Evolutionary conservation across 2,888 invertebrate genomes (phyloP).

Genomic region (Xiphydria camelus): DNA sequence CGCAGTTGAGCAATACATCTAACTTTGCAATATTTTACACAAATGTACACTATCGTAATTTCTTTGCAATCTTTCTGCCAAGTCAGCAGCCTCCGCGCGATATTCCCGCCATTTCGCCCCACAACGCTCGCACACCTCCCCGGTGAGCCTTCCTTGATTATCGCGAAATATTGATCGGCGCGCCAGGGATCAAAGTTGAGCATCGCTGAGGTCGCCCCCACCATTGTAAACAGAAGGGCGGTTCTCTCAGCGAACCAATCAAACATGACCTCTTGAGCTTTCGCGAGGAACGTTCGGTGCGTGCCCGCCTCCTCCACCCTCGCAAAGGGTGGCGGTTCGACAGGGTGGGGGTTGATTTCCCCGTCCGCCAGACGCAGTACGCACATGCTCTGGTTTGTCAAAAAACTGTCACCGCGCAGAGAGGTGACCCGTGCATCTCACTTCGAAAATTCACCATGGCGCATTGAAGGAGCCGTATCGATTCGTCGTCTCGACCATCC

Average conservation of each 20-base stretch:
- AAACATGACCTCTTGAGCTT: constrained; percentile 14
- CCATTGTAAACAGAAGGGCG: constrained; percentile 32
- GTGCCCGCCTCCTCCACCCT: constrained; percentile 11
- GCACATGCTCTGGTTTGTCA: constrained; percentile 22
- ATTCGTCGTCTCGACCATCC: no score
- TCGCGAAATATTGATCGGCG: constrained; percentile 31
- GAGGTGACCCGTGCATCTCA: constrained; percentile 11
- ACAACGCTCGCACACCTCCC: no score
- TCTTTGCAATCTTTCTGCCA: no score
- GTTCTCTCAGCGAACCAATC: constrained; percentile 26
- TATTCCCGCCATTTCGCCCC: no score
- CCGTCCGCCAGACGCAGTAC: constrained; percentile 14
- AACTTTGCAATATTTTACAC: no score
- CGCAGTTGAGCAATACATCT: no score
- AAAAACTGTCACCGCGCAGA: constrained; percentile 24
- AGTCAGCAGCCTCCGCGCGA: no score
- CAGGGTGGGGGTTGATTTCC: constrained; percentile 19
- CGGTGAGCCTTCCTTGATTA: constrained; percentile 10
- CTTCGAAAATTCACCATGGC: no score
- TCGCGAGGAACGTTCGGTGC: constrained; percentile 11
- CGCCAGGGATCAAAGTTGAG: constrained; percentile 25
- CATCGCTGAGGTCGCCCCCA: constrained; percentile 28
- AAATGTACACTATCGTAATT: no score
- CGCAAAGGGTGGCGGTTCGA: constrained; percentile 11
- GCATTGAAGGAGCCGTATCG: no score